Evolutionary conservation across 2,797 vertebrate species (phyloP), one percentile per base, ranked within the genome.

Genomic region (Rhinoraja longicauda): DNA sequence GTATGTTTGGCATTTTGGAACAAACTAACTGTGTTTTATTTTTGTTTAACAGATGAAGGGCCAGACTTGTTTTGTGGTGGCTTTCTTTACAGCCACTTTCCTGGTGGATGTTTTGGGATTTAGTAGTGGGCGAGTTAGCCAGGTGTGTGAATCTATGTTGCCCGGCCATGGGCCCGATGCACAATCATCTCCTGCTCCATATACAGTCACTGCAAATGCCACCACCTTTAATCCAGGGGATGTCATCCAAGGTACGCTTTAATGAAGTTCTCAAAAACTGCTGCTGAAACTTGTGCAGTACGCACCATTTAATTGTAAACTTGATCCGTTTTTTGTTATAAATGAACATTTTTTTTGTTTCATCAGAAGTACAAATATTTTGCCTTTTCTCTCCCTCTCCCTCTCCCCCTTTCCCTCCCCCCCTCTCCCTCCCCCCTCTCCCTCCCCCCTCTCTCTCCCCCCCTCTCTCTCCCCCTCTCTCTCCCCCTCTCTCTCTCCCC

Each of bases 171-270:
- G 26, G 21, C 6, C 1, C 0, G 0, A 3, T 13, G 45, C 93
- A 6, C 95, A 96, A 93, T 93, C 73, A 0, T 75, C 15, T 7
- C 0, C 45, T 0, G 24, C 94, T 0, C 96, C 96, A 0, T 97
- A 94, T 94, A 94, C 19, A 0, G 32, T 97, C 32, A 95, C 92
- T 0, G 13, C 93, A 0, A 94, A 94, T 76, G 93, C 2, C 13
- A 94, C 2, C 77, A 94, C 8, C 53, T 96, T 95, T 93, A 82
- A 26, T 4, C 88, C n/a, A 1, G 95, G 96, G 92, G 94, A 96
- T 39, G 82, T 93, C 26, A 94, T 97, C 84, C 95, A 10, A 96
- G 97, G 97, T 97, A 94, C 70, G 4, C 45, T 29, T 53, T 26
- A 75, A 26, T 75, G 70, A 75, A 29, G 15, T 4, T 45, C 59